phyloP scores from a whole-genome alignment of 2,888 invertebrate species.

The Agapetus fuscipes region DNA sequence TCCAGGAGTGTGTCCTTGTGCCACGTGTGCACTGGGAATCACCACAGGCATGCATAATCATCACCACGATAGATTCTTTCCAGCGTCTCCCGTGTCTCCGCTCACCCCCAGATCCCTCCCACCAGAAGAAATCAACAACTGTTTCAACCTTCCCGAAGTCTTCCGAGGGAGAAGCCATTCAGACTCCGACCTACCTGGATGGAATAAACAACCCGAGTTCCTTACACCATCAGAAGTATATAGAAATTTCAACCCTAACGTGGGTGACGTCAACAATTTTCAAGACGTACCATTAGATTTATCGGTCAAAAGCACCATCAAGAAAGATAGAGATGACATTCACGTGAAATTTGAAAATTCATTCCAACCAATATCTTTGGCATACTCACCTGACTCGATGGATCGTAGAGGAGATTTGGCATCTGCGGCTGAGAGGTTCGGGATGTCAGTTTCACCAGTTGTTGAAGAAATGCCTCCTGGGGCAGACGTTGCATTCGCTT shows the following conservation, averaged over 20 bases:
- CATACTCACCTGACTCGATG: neutral
- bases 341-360: too few species aligned
- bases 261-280: neutral
- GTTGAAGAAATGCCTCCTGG: constrained; percentile 71
- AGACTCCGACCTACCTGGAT: neutral
- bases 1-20: neutral
- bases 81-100: neutral
- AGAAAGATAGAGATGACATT: too few species aligned
- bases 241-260: too few species aligned
- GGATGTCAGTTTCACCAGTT: constrained; percentile 67
- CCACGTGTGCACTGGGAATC: too few species aligned
- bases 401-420: neutral
- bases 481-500: constrained; percentile 71
- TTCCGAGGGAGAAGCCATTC: neutral
- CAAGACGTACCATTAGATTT: neutral
- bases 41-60: too few species aligned
- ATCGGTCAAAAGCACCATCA: neutral
- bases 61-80: neutral
- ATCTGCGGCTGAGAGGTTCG: neutral
- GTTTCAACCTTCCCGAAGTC: neutral
- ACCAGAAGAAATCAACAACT: neutral
- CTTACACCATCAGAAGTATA: too few species aligned
- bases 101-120: neutral
- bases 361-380: too few species aligned
- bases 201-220: too few species aligned